Evolutionary conservation across 2,113 vertebrate genomes (phyloP).

Genomic region (human): DNA sequence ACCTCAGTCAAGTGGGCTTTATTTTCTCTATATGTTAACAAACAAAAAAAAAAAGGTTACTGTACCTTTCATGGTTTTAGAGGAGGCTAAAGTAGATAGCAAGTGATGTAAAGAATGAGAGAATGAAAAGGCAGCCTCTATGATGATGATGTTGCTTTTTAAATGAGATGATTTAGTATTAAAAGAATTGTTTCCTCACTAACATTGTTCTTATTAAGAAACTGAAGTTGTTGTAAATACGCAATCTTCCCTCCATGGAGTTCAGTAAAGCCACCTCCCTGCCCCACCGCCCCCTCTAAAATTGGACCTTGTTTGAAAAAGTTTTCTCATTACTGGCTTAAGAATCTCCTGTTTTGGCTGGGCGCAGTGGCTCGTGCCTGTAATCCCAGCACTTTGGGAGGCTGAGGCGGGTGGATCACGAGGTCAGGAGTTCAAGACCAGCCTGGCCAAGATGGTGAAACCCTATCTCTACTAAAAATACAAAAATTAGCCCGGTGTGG

Average conservation of each 20-base stretch:
- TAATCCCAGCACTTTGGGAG: no score
- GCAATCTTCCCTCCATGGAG: fast-evolving
- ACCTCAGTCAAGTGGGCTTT: background rate
- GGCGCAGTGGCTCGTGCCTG: no score
- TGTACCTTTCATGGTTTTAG: background rate
- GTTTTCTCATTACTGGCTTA: background rate
- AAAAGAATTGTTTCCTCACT: background rate
- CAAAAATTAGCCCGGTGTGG: no score
- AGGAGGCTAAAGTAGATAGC: background rate
- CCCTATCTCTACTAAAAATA: no score
- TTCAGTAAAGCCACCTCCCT: background rate
- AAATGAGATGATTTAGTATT: background rate
- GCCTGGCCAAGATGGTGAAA: no score
- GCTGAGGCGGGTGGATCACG: no score
- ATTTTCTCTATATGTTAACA: background rate
- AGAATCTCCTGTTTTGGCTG: background rate
- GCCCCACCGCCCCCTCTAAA: background rate
- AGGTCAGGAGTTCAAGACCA: no score
- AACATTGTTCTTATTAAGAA: background rate
- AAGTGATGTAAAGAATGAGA: background rate
- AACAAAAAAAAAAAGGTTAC: background rate
- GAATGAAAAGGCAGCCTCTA: background rate
- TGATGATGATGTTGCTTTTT: background rate
- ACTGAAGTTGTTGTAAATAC: background rate
- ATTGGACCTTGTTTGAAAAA: background rate